These are phyloP conservation scores for Brachionus rotundiformis DNA, from an alignment of 1,140 invertebrate genomes.

Conservation along the genomic window DNA sequence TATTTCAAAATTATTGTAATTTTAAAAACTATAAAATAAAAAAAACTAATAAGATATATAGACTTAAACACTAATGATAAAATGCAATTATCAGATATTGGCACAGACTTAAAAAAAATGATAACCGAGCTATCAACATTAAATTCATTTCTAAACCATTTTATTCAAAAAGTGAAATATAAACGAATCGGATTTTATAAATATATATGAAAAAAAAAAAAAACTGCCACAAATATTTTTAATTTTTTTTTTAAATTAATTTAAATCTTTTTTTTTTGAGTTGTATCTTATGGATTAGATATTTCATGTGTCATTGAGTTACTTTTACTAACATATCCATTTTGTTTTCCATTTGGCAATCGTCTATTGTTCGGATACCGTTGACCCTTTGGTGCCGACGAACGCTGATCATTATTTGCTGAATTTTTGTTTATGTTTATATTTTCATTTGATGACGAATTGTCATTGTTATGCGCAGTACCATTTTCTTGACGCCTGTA, in stretches of 20 bases:
- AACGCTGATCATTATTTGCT: neutral
- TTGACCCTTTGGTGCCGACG: slow-evolving; percentile 22
- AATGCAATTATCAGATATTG: neutral
- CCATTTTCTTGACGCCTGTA: slow-evolving; percentile 12
- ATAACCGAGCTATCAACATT: neutral
- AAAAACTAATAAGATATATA: neutral
- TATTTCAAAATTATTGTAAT: neutral
- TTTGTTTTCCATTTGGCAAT: slow-evolving; percentile 20
- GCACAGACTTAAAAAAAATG: neutral
- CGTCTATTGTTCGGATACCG: neutral
- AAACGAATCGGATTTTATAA: slow-evolving; percentile 1
- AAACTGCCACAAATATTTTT: neutral
- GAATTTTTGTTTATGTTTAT: slow-evolving; percentile 30
- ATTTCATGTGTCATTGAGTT: neutral
- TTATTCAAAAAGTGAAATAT: slow-evolving; percentile 13
- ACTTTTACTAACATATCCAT: neutral
- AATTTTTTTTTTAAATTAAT: neutral
- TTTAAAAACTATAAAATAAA: neutral
- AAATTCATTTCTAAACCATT: neutral
- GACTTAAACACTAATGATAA: neutral
- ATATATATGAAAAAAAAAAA: neutral
- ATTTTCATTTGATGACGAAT: slow-evolving; percentile 47
- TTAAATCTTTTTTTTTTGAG: slow-evolving; percentile 7
- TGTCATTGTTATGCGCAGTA: neutral
- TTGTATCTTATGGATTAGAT: neutral